Conservation (phyloP, 2,113 vertebrate species). For the Phalacrocorax pelagicus region DNA sequence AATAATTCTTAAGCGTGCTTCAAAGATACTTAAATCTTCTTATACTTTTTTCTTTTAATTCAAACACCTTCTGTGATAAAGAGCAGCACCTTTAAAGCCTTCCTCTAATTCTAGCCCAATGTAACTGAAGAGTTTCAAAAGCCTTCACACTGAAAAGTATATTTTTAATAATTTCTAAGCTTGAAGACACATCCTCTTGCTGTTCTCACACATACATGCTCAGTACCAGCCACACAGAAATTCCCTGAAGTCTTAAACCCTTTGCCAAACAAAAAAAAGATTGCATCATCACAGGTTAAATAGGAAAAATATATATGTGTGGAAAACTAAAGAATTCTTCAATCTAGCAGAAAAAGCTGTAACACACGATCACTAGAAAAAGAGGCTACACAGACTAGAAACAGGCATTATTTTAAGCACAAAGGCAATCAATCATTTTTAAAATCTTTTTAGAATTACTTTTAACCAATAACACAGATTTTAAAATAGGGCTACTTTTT, state of each 20-base stretch:
- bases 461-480: not conserved
- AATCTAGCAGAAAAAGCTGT: not conserved
- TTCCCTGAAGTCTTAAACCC: not conserved
- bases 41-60: constrained; percentile 28
- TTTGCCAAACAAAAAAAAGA: not conserved
- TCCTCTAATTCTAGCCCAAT: not conserved
- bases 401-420: not conserved
- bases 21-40: constrained; percentile 32
- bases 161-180: not conserved
- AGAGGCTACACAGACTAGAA: not conserved
- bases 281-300: not conserved
- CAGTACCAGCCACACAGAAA: not conserved
- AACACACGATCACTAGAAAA: not conserved
- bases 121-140: not conserved
- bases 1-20: constrained; percentile 35
- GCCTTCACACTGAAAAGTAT: not conserved
- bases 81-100: not conserved
- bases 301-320: not conserved
- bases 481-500: not conserved
- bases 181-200: not conserved
- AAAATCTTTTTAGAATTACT: not conserved
- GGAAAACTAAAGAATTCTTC: not conserved
- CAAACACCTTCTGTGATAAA: not conserved
- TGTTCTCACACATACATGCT: not conserved
- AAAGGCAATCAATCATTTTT: not conserved